A percentile compares a stretch with the other conserved stretches of the same genome.
Conservation (phyloP, 2,888 invertebrate genomes). For the Thymelicus lineola region DNA sequence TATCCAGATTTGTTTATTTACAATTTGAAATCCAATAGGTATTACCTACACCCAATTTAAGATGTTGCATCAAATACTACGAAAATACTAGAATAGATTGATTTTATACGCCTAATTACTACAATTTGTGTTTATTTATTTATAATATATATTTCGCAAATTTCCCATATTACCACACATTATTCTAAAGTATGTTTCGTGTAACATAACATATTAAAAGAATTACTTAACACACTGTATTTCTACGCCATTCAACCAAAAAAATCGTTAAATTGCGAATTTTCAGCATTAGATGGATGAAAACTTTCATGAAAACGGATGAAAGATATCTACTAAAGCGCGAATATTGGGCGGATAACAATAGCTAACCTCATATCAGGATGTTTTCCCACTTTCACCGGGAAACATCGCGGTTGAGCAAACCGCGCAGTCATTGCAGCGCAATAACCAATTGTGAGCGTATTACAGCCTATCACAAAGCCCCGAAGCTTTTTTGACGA, state of each 20-base stretch:
- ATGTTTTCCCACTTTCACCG: constrained; percentile 66
- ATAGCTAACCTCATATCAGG: constrained; percentile 45
- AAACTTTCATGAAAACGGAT: constrained; percentile 15
- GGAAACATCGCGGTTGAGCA: constrained; percentile 63
- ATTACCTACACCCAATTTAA: no score
- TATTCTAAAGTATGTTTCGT: no score
- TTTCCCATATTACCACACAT: no score
- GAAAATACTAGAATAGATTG: no score
- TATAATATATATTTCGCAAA: no score
- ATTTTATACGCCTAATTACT: no score
- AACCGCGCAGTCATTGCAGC: constrained; percentile 82
- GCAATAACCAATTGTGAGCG: constrained; percentile 86
- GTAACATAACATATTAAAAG: no score
- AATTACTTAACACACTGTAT: no score
- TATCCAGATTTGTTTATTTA: no score
- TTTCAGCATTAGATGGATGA: constrained; percentile 6
- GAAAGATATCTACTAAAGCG: constrained; percentile 19
- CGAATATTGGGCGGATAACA: constrained; percentile 39
- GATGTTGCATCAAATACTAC: no score
- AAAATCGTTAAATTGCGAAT: neutral
- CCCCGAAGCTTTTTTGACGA: constrained; percentile 59
- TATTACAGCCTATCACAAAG: constrained; percentile 83
- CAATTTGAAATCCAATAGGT: no score
- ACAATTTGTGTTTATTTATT: no score
- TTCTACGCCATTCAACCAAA: neutral